These are phyloP conservation scores for Rhinopomastus cyanomelas DNA, from an alignment of 2,113 vertebrate species.

Conservation along the genomic window DNA sequence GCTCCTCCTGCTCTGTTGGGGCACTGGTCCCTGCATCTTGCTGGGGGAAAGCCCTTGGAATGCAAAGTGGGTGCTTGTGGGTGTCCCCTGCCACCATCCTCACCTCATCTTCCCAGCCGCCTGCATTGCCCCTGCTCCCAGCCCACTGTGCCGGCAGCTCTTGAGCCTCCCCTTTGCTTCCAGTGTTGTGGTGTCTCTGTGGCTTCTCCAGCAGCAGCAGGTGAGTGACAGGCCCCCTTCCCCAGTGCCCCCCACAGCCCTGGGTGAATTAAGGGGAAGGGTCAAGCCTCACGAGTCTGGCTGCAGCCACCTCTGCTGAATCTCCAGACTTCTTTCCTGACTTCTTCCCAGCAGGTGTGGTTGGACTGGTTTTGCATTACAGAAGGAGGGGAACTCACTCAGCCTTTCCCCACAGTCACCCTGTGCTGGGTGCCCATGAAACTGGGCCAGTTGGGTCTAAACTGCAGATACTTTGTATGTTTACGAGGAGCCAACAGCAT, in stretches of 20 bases:
- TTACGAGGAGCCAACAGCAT: not conserved
- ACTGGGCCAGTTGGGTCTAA: not conserved
- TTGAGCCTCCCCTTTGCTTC: no score
- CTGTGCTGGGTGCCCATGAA: not conserved
- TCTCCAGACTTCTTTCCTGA: no score
- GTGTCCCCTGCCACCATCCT: not conserved
- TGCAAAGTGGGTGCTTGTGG: not conserved
- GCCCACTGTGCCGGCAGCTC: no score
- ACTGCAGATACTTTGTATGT: conserved; percentile 13
- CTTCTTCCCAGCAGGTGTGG: no score
- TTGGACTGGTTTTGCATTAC: conserved; percentile 8
- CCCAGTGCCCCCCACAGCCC: no score
- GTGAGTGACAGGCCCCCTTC: no score
- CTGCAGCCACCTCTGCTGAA: no score
- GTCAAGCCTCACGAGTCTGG: no score
- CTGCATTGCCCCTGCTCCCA: not conserved
- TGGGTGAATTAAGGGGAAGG: no score
- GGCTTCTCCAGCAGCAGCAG: no score
- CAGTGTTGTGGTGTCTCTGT: no score
- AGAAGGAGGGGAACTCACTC: not conserved
- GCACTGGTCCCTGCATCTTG: fast-evolving
- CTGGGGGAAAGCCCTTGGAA: not conserved
- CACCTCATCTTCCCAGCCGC: not conserved
- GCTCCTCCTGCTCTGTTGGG: not conserved
- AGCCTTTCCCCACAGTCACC: not conserved